Conservation (phyloP, 1,140 invertebrate genomes). For the Calosoma granatense region DNA sequence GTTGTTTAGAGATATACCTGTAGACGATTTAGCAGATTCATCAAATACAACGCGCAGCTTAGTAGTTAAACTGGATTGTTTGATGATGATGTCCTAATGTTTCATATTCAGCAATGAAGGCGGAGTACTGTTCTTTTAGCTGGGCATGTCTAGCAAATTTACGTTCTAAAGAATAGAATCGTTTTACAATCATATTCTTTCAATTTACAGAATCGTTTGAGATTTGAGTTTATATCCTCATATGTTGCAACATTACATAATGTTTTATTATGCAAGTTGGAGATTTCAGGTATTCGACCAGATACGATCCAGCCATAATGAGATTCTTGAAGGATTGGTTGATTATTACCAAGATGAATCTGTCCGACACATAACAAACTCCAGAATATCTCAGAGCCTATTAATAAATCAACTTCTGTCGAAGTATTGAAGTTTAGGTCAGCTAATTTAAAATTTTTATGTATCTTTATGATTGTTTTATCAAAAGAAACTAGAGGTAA, state of each 20-base stretch:
- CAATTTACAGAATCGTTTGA: slow-evolving; percentile 12
- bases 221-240: slow-evolving; percentile 2
- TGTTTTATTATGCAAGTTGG: background rate
- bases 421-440: slow-evolving; percentile 13
- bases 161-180: slow-evolving; percentile 12
- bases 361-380: slow-evolving; percentile 18
- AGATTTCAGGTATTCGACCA: slow-evolving; percentile 14
- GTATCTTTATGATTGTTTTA: slow-evolving; percentile 12
- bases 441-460: slow-evolving; percentile 12
- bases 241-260: slow-evolving; percentile 5
- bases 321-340: slow-evolving; percentile 14
- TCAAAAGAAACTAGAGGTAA: slow-evolving; percentile 13
- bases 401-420: slow-evolving; percentile 14
- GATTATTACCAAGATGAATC: slow-evolving; percentile 10
- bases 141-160: slow-evolving; percentile 13
- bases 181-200: slow-evolving; percentile 8
- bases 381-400: slow-evolving; percentile 17
- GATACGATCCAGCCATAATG: slow-evolving; percentile 15
- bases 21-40: slow-evolving; percentile 19
- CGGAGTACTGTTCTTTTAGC: slow-evolving; percentile 10
- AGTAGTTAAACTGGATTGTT: slow-evolving; percentile 25
- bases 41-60: slow-evolving; percentile 23
- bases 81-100: slow-evolving; percentile 33
- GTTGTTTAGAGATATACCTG: slow-evolving; percentile 24
- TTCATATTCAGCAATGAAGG: slow-evolving; percentile 16